A percentile compares a stretch with the other conserved stretches of the same genome.
Evolutionary conservation across 2,797 vertebrate genomes (phyloP).

Genomic region (Caiman crocodilus): DNA sequence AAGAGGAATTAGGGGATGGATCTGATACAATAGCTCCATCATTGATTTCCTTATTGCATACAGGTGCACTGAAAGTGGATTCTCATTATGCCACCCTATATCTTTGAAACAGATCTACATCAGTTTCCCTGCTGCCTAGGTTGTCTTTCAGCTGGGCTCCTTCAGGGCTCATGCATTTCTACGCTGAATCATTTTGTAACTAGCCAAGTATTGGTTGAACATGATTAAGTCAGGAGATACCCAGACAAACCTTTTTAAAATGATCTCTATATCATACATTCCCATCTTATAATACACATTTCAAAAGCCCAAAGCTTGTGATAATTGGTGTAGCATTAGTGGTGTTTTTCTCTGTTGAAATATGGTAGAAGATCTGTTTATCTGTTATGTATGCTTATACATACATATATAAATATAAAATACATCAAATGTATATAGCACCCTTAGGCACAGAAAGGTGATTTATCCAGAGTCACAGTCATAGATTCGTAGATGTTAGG

Average conservation of each 20-base stretch:
- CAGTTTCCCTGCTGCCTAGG: background rate
- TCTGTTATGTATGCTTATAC: background rate
- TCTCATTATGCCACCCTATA: background rate
- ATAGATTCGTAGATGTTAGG: background rate
- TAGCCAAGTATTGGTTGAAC: background rate
- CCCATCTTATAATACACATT: background rate
- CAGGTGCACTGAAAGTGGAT: background rate
- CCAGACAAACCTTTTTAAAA: background rate
- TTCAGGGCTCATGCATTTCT: background rate
- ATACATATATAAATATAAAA: background rate
- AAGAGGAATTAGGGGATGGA: background rate
- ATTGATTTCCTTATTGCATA: background rate
- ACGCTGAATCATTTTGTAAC: background rate
- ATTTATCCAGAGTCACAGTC: background rate
- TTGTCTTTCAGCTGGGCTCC: background rate
- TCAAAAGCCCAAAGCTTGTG: accelerated
- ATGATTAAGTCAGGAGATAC: background rate
- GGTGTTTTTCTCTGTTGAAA: background rate
- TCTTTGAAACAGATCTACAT: background rate
- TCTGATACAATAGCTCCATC: background rate
- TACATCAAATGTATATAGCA: accelerated
- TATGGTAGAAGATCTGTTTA: background rate
- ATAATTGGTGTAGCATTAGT: background rate
- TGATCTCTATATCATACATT: background rate
- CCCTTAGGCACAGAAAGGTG: background rate